phyloP scores from a whole-genome alignment of 2,888 invertebrate species.

The Listrodromus nycthemerus region DNA sequence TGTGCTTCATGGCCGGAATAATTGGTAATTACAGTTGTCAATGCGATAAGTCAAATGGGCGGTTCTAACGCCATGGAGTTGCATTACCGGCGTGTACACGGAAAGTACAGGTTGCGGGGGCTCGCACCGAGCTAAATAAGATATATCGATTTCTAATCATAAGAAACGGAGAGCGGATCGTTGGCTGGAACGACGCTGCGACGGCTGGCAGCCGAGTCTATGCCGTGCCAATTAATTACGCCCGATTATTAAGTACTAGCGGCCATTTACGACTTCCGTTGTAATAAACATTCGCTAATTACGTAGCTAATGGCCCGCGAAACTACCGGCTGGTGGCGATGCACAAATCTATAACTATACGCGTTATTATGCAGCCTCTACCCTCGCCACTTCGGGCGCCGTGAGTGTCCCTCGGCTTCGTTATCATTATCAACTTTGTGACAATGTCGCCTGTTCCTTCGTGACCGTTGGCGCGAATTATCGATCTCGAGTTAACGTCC shows the following conservation, averaged over 20 bases:
- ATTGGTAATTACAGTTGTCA: slow-evolving; percentile 54
- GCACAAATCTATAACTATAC: slow-evolving; percentile 36
- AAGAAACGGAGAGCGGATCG: slow-evolving; percentile 37
- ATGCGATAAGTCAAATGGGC: slow-evolving; percentile 18
- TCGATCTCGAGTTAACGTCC: slow-evolving; percentile 20
- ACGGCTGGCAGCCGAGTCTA: not conserved
- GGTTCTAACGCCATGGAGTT: slow-evolving; percentile 15
- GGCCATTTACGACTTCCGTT: slow-evolving; percentile 55
- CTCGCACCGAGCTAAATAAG: slow-evolving; percentile 35
- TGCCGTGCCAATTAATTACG: slow-evolving; percentile 60
- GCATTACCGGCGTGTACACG: slow-evolving; percentile 27
- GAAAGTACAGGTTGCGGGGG: not conserved
- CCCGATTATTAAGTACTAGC: slow-evolving; percentile 62
- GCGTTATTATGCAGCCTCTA: slow-evolving; percentile 1
- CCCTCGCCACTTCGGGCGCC: not conserved
- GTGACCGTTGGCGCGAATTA: not conserved
- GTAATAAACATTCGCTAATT: slow-evolving; percentile 66
- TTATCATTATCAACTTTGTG: slow-evolving; percentile 42
- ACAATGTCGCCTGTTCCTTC: slow-evolving; percentile 16
- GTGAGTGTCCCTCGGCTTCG: not conserved
- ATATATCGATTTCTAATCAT: slow-evolving; percentile 58
- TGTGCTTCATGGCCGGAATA: slow-evolving; percentile 40
- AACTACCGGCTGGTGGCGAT: slow-evolving; percentile 42
- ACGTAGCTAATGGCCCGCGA: slow-evolving; percentile 62
- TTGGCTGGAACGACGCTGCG: slow-evolving; percentile 19